A percentile compares a stretch with the other conserved stretches of the same genome.
phyloP scores from a whole-genome alignment of 2,797 vertebrate species.

The Ptychobarbus kaznakovi region DNA sequence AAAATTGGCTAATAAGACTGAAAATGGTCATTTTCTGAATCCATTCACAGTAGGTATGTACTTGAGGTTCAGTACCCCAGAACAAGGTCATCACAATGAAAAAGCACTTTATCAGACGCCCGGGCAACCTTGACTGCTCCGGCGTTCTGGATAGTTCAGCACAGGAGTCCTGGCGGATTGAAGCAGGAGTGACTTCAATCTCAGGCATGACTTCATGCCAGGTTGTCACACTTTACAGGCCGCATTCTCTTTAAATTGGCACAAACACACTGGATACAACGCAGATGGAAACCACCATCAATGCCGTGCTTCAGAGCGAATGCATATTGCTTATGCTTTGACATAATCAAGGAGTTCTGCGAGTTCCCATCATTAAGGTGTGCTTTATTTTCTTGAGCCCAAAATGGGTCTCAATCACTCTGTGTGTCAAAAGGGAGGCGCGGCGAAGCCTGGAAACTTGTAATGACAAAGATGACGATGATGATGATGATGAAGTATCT shows the following conservation, averaged over 20 bases:
- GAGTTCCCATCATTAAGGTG: constrained; percentile 56
- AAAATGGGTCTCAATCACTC: constrained; percentile 60
- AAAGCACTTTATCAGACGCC: constrained; percentile 63
- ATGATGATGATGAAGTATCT: constrained; percentile 82
- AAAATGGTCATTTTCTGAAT: constrained; percentile 1
- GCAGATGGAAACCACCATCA: constrained; percentile 61
- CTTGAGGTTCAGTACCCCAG: background rate
- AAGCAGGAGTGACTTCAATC: constrained; percentile 58
- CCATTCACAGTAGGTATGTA: background rate
- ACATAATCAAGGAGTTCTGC: constrained; percentile 61
- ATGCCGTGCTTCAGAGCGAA: constrained; percentile 53
- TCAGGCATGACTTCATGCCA: constrained; percentile 75
- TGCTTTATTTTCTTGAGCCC: constrained; percentile 53
- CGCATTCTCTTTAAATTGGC: constrained; percentile 69
- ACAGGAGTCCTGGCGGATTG: constrained; percentile 49
- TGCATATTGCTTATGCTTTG: constrained; percentile 54
- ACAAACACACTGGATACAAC: constrained; percentile 71
- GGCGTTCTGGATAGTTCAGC: constrained; percentile 52
- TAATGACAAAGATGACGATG: constrained; percentile 48
- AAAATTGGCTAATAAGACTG: background rate
- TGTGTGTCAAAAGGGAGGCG: constrained; percentile 39
- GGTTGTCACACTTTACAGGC: constrained; percentile 70
- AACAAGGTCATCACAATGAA: constrained; percentile 66
- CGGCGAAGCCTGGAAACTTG: constrained; percentile 51
- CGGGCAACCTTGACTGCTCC: constrained; percentile 59